A percentile compares a stretch with the other conserved stretches of the same genome.
Conservation (phyloP, 2,113 vertebrate species). For the Diglossa brunneiventris region DNA sequence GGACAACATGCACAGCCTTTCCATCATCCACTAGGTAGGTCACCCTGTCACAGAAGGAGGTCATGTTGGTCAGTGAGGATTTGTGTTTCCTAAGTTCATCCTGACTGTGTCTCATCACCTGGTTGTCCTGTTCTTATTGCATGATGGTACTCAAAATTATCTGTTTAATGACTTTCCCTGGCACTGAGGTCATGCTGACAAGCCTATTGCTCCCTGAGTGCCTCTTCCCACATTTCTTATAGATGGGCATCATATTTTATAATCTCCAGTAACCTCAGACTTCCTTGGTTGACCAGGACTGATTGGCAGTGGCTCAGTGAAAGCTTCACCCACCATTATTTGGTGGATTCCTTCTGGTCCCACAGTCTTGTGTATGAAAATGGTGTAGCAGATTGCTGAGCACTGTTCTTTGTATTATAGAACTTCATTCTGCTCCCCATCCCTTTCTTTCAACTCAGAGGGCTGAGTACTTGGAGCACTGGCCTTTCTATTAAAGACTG, state of each 20-base stretch:
- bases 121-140: background rate
- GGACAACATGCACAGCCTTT: background rate
- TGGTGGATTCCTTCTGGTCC: background rate
- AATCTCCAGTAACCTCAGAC: background rate
- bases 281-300: background rate
- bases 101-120: background rate
- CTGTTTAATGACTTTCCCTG: background rate
- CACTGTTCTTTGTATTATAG: background rate
- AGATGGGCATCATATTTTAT: background rate
- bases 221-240: background rate
- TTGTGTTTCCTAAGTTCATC: background rate
- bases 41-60: background rate
- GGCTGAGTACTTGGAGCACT: no score
- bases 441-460: background rate
- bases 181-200: background rate
- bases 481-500: background rate
- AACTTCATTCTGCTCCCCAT: background rate
- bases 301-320: background rate
- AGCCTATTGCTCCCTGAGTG: background rate
- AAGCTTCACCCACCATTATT: background rate
- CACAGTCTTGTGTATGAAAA: background rate
- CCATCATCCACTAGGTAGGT: no score
- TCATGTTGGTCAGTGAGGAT: background rate
- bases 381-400: background rate
- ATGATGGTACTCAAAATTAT: background rate